Evolutionary conservation across 2,888 invertebrate genomes (phyloP), one percentile per base, ranked within the genome.

Genomic region (Pseudococcus jackbeardsleyi): DNA sequence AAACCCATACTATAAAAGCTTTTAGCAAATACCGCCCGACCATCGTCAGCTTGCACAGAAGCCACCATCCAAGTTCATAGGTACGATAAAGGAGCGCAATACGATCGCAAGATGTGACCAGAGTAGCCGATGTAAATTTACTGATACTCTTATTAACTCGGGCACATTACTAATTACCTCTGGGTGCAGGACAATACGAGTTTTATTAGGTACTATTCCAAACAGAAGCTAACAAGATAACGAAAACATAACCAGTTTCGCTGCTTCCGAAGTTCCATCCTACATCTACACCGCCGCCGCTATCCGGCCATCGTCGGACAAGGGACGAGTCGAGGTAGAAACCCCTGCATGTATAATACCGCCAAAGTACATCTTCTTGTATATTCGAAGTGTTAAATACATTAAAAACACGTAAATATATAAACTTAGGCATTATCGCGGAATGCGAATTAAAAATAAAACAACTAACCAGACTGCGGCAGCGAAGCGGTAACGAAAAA

Each of bases 201-300:
- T 82, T 46, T 46, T 82, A 82, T 82, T 82, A 82, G 79, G 46
- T 82, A 82, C 79, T 72, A 82, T 82, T 82, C 79, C n/a, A 46
- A 82, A 82, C 79, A 82, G 79, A 82, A 82, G 79, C 79, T 82
- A 85, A 85, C 26, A 39, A 54, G 59, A 85, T 59, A 39, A 54
- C 22, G 59, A 85, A 85, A 85, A 59, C 59, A 85, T 85, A 85
- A 85, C 85, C 85, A 85, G 85, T 85, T 85, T 85, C 59, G 85
- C 64, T 54, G 64, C 33, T n/a, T 72, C 72, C 72, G 68, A 68
- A 68, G 68, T 68, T 72, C 26, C 26, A 64, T 15, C 15, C 9
- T 72, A 64, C 1, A 33, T 7, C 22, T 64, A 22, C 6, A 12
- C 22, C 22, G 22, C 8, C 19, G 22, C 8, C 6, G 7, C 17